Base-by-base conservation (phyloP, 2,888 invertebrate species). In the Acrobasis suavella region DNA sequence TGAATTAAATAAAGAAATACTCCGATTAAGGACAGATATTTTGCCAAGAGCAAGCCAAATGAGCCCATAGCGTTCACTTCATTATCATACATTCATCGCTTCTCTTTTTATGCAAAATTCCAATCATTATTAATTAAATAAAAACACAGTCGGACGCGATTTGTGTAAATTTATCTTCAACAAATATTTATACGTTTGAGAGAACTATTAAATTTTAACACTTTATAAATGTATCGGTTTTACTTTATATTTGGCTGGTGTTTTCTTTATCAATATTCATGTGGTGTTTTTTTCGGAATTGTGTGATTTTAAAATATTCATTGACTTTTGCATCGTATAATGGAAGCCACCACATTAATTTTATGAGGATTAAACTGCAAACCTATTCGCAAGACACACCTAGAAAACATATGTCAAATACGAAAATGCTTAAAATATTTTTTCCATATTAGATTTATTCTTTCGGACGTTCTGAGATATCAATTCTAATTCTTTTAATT, bases 191-290 rank as follows among this genome's bases (percentile, higher is more conserved):
- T 42, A 17, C 8, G 49, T 17, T 12, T 51, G 10, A 17, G 17
- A 22, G 32, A 32, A 52, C 37, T 14, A 32, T 51, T 6, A 52
- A 32, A 32, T 52, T n/a, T 37, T 52, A 52, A 37, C 52, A 52
- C 52, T 52, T 52, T 52, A 37, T 22, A 14, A 17, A 52, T 51
- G 17, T 17, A 17, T 22, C 16, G 6, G 22, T 51, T 51, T 22
- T 51, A 37, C 51, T 52, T 52, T 52, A n/a, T 52, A 37, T 37
- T n/a, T 52, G 37, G 37, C n/a, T 46, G 32, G 7, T 52, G 14
- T 37, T 32, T 17, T 52, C 6, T 10, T 52, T n/a, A 32, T 52
- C n/a, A 52, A 52, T 32, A 37, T 52, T 37, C 52, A 52, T 52
- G 37, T 12, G 52, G 37, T 12, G 52, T 32, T 37, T 37, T 14